Conservation (phyloP, 2,797 vertebrate species). For the Protonibea diacanthus region DNA sequence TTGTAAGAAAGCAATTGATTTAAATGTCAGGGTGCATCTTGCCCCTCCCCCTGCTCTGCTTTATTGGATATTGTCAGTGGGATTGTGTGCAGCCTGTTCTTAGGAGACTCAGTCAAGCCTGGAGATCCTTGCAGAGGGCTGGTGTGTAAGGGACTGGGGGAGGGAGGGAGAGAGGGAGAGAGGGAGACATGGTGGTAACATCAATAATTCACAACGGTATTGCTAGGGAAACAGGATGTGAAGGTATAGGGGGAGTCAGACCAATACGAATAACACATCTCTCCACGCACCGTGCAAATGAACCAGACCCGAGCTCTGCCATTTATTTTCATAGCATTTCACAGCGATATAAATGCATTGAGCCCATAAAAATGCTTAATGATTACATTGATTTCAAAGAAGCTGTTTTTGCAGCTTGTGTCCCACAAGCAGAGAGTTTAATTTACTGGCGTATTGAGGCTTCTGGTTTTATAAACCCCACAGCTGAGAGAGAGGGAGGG, state of each 20-base stretch:
- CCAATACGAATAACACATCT: constrained; percentile 64
- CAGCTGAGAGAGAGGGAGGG: constrained; percentile 49
- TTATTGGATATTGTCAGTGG: constrained; percentile 83
- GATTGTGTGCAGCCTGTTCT: constrained; percentile 74
- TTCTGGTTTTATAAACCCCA: constrained; percentile 71
- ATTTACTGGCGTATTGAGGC: constrained; percentile 74
- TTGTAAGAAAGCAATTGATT: constrained; percentile 82
- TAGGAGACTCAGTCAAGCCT: constrained; percentile 75
- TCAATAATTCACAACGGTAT: constrained; percentile 86
- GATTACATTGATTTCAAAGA: constrained; percentile 79
- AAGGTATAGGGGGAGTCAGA: constrained; percentile 71
- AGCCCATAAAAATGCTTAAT: constrained; percentile 76
- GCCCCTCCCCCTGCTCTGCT: constrained; percentile 68
- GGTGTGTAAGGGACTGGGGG: constrained; percentile 64
- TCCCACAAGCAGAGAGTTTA: constrained; percentile 72
- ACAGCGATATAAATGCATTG: constrained; percentile 62
- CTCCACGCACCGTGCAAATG: constrained; percentile 71
- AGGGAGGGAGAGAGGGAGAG: neutral
- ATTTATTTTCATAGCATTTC: constrained; percentile 71
- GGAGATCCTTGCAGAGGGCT: constrained; percentile 74
- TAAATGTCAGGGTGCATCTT: constrained; percentile 80
- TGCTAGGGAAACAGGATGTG: constrained; percentile 82
- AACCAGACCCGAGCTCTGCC: constrained; percentile 48
- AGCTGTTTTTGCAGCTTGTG: constrained; percentile 54
- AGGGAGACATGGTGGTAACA: constrained; percentile 74